These are phyloP conservation scores for Empis livida DNA, from an alignment of 2,888 invertebrate genomes.

Conservation along the genomic window DNA sequence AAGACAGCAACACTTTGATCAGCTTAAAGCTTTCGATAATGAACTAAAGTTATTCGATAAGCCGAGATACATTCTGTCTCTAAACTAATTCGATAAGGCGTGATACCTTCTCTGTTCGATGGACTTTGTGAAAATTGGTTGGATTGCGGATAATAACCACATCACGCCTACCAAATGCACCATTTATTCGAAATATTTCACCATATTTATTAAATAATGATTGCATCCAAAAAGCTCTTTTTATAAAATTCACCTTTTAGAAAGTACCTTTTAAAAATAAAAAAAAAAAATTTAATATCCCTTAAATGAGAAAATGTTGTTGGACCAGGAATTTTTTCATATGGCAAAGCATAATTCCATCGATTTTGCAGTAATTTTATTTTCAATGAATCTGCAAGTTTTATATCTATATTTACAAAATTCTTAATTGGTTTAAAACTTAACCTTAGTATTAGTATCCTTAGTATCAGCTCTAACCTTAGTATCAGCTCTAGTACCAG, in stretches of 20 bases:
- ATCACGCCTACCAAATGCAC: slow-evolving; percentile 24
- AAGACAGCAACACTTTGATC: slow-evolving; percentile 48
- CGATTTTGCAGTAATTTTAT: too few relatives aligned
- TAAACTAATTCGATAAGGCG: slow-evolving; percentile 33
- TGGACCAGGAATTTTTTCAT: slow-evolving; percentile 21
- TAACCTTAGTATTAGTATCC: too few relatives aligned
- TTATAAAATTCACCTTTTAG: slow-evolving; percentile 15
- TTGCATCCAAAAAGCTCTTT: slow-evolving; percentile 13
- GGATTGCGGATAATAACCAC: slow-evolving; percentile 38
- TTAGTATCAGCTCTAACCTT: too few relatives aligned
- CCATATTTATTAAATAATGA: slow-evolving; percentile 26
- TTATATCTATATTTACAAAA: too few relatives aligned
- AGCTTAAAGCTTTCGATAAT: slow-evolving; percentile 28
- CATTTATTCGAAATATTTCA: slow-evolving; percentile 31
- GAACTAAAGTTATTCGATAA: slow-evolving; percentile 23
- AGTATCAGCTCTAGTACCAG: too few relatives aligned
- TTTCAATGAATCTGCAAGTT: too few relatives aligned
- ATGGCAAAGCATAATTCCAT: slow-evolving; percentile 17
- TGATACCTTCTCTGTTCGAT: slow-evolving; percentile 37
- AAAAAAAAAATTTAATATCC: slow-evolving; percentile 11
- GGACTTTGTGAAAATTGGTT: slow-evolving; percentile 38
- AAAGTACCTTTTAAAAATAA: too few relatives aligned
- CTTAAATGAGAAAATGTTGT: slow-evolving; percentile 18
- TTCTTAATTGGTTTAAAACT: too few relatives aligned
- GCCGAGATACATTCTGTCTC: too few relatives aligned